Percentiles rank a stretch among this genome's conserved stretches.
phyloP scores from a whole-genome alignment of 2,113 vertebrate species.

The Erinaceus europaeus region DNA sequence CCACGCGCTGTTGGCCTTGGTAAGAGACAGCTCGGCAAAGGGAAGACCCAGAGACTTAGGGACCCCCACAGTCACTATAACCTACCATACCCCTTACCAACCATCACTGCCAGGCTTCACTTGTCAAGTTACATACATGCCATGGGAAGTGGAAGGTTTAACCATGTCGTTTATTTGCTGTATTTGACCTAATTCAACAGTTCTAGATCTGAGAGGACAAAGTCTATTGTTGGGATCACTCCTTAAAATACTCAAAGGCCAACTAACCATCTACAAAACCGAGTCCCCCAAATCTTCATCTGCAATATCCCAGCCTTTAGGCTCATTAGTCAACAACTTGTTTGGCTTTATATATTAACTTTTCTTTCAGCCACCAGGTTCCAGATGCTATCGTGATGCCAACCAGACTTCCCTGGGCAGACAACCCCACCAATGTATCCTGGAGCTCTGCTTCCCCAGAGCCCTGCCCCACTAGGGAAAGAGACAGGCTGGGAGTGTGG shows the following conservation, averaged over 20 bases:
- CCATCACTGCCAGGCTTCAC: background rate
- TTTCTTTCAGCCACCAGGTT: no score
- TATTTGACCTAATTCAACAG: constrained; percentile 7
- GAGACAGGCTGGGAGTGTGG: no score
- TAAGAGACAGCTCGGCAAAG: background rate
- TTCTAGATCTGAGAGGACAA: background rate
- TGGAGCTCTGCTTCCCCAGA: no score
- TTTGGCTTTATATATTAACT: no score
- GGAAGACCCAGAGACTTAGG: background rate
- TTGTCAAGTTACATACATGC: background rate
- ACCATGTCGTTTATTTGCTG: background rate
- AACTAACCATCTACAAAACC: no score
- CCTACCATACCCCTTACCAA: background rate
- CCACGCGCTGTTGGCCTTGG: background rate
- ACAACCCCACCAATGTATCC: no score
- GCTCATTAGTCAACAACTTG: no score
- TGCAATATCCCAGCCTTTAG: no score
- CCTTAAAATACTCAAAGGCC: background rate
- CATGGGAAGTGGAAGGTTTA: background rate
- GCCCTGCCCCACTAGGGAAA: no score
- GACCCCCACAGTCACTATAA: background rate
- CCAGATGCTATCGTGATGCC: no score
- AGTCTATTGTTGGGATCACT: background rate
- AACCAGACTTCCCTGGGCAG: no score
- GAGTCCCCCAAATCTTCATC: no score